Conservation (phyloP, 1,140 invertebrate genomes). For the Scaptomyza montana region DNA sequence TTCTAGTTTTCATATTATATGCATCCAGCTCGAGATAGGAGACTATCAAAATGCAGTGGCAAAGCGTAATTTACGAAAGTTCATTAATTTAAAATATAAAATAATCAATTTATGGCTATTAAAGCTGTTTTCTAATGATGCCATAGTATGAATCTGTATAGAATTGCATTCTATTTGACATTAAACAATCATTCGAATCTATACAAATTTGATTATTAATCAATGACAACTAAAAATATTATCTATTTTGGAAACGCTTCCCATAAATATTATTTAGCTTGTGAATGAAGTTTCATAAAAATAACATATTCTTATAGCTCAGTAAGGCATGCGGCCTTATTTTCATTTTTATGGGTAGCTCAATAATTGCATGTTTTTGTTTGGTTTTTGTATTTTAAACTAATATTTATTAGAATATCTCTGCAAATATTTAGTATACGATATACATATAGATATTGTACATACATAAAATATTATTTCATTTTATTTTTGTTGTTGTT, state of each 20-base stretch:
- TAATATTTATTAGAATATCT: slow-evolving; percentile 77
- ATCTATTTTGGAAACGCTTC: no score
- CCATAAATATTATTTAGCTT: no score
- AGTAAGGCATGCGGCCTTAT: no score
- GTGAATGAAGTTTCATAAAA: no score
- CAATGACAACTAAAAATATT: no score
- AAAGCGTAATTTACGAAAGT: neutral
- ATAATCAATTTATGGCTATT: slow-evolving; percentile 7
- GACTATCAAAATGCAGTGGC: neutral
- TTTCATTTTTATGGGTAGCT: no score
- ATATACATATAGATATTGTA: slow-evolving; percentile 68
- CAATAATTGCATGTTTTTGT: neutral
- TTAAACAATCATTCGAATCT: no score
- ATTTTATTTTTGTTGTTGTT: slow-evolving; percentile 13
- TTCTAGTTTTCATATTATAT: neutral
- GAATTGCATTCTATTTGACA: neutral
- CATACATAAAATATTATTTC: slow-evolving; percentile 68
- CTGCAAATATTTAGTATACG: slow-evolving; percentile 75
- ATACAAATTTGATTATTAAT: no score
- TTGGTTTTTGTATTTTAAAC: slow-evolving; percentile 49
- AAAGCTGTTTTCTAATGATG: neutral
- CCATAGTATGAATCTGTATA: neutral
- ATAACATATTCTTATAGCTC: no score
- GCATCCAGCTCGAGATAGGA: neutral
- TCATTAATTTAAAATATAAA: slow-evolving; percentile 12